Base-by-base conservation (phyloP, 2,797 vertebrate species). In the Fistularia tabacaria region DNA sequence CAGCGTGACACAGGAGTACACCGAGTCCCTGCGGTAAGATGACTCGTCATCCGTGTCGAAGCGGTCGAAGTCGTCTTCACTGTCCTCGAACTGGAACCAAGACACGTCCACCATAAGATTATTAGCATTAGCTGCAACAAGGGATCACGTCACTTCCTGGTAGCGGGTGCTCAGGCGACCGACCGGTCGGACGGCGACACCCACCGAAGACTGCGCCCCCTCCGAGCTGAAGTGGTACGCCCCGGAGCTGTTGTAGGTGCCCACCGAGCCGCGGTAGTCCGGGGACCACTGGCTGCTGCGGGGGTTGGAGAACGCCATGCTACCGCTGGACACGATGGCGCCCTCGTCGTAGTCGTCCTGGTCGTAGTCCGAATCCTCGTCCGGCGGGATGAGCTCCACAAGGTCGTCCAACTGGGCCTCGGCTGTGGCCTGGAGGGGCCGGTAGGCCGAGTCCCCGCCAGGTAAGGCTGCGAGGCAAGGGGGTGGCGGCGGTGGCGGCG, bases 1-100 rank as follows among this genome's bases (percentile, higher is more conserved):
- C 41, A 96, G 88, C 0, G 93, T 95, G 81, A 98, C 95, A n/a
- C 94, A 97, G 82, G 95, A 98, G 64, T 99, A 99, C 54, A 99
- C 94, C 0, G 96, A 98, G 86, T 99, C 95, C 4, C 96, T 84
- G 0, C 96, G 90, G 62, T 93, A 98, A 0, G 93, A 94, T 8
- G 94, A 89, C 59, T 99, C 96, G 3, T 96, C 95, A 0, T 99
- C 95, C 0, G 94, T 95, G 72, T 98, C 97, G 38, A 97, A 94
- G 66, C 94, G 80, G 70, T 98, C 95, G 10, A 97, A 94, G 79
- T 99, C 97, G 55, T 99, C 96, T 81, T 98, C 97, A 0, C 97
- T 99, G 66, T 98, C 97, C 86, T 98, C 96, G 69, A 98, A 95
- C 97, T 98, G 79, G 13, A 63, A 46, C 0, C 12, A 6, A 43